Percentiles rank a stretch among this genome's conserved stretches.
Evolutionary conservation across 2,113 vertebrate genomes (phyloP).

Genomic region (Sinocyclocheilus anophthalmus): DNA sequence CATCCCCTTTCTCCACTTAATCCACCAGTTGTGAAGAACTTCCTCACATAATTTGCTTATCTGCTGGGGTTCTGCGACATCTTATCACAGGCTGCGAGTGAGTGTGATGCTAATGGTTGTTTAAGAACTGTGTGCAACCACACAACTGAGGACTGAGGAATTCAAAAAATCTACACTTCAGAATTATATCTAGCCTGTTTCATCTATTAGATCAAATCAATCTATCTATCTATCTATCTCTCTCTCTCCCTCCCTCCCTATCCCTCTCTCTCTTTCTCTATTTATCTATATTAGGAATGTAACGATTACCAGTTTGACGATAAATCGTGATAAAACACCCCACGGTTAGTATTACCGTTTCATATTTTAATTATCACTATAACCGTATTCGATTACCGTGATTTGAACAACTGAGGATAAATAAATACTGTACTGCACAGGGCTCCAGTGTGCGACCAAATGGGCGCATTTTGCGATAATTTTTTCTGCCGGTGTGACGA

Average conservation of each 20-base stretch:
- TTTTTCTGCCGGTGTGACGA: too few relatives aligned
- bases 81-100: constrained; percentile 32
- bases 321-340: too few relatives aligned
- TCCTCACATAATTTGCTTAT: constrained; percentile 51
- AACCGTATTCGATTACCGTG: too few relatives aligned
- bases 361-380: too few relatives aligned
- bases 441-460: too few relatives aligned
- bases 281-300: neutral
- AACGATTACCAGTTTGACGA: too few relatives aligned
- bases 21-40: constrained; percentile 54
- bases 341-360: too few relatives aligned
- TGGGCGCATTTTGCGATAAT: too few relatives aligned
- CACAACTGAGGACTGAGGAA: neutral
- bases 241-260: neutral
- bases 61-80: constrained; percentile 21
- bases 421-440: too few relatives aligned
- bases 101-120: constrained; percentile 31
- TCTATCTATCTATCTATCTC: neutral
- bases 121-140: neutral
- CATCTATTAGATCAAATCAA: neutral
- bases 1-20: constrained; percentile 48
- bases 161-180: neutral
- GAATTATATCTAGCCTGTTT: neutral
- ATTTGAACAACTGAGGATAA: too few relatives aligned
- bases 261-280: neutral